phyloP scores from a whole-genome alignment of 2,113 vertebrate species.

The Pagrus major region DNA sequence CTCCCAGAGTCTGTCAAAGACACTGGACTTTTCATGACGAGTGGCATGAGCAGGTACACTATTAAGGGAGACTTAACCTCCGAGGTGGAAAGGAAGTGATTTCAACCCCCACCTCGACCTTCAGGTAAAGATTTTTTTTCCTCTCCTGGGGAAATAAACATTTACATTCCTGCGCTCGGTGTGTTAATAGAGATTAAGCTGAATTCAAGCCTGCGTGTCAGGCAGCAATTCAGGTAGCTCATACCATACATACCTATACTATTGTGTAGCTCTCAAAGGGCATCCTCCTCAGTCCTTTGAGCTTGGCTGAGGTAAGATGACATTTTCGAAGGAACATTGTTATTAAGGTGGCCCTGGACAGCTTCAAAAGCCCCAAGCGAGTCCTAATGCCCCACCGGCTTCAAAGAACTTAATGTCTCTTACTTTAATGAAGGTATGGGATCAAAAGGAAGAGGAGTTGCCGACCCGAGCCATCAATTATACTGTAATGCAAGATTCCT shows the following conservation, averaged over 20 bases:
- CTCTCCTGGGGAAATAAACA: constrained; percentile 68
- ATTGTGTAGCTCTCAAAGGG: constrained; percentile 70
- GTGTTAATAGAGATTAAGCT: constrained; percentile 80
- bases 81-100: constrained; percentile 41
- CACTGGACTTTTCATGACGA: constrained; percentile 46
- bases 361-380: constrained; percentile 62
- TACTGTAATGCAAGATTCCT: constrained; percentile 29
- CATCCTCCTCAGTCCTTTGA: constrained; percentile 58
- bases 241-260: constrained; percentile 83
- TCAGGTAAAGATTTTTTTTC: constrained; percentile 52
- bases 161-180: constrained; percentile 76
- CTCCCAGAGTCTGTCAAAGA: constrained; percentile 44
- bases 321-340: constrained; percentile 67
- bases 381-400: constrained; percentile 48
- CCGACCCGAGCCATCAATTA: constrained; percentile 4
- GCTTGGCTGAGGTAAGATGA: constrained; percentile 60
- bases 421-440: constrained; percentile 40
- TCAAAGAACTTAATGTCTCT: constrained; percentile 60
- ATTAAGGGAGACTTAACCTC: constrained; percentile 41
- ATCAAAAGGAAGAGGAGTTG: constrained; percentile 51
- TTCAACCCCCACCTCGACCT: constrained; percentile 19
- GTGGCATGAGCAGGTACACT: constrained; percentile 29
- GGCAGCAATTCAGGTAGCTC: constrained; percentile 81
- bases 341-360: constrained; percentile 66
- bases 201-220: constrained; percentile 77